Percentiles rank a stretch among this genome's conserved stretches.
phyloP scores from a whole-genome alignment of 2,797 vertebrate species.

The Sebastes iracundus region DNA sequence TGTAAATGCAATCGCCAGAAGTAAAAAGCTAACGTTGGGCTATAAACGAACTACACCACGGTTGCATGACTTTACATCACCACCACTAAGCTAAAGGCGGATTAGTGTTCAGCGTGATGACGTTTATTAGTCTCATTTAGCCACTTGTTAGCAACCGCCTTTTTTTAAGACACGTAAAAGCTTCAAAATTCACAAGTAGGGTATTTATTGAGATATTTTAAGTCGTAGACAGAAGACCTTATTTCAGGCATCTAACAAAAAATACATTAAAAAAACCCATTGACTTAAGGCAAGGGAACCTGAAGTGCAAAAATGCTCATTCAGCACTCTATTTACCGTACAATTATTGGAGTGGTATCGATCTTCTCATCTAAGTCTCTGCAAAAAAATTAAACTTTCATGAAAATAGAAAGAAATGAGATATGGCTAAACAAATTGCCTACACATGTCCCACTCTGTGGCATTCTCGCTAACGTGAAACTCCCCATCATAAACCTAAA shows the following conservation, averaged over 20 bases:
- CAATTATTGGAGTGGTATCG: background rate
- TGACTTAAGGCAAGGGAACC: too few relatives aligned
- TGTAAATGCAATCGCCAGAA: background rate
- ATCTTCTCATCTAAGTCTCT: background rate
- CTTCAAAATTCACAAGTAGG: background rate
- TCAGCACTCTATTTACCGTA: background rate
- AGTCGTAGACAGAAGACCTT: background rate
- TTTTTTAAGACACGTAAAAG: background rate
- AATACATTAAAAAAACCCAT: too few relatives aligned
- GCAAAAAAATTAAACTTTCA: background rate
- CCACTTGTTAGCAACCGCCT: background rate
- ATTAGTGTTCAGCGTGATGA: background rate
- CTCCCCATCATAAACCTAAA: slow-evolving; percentile 16
- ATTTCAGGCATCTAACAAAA: too few relatives aligned
- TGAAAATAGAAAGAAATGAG: slow-evolving; percentile 3
- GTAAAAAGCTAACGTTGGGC: background rate
- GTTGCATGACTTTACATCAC: background rate
- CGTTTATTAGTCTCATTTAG: background rate
- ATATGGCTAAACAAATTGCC: background rate
- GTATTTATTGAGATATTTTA: background rate
- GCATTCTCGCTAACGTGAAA: background rate
- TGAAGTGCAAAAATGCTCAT: background rate
- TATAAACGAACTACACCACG: background rate
- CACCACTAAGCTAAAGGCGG: background rate
- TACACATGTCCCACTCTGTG: background rate